Percentiles rank a stretch among this genome's conserved stretches.
Evolutionary conservation across 1,140 invertebrate genomes (phyloP).

Genomic region (Bombus difficillimus): DNA sequence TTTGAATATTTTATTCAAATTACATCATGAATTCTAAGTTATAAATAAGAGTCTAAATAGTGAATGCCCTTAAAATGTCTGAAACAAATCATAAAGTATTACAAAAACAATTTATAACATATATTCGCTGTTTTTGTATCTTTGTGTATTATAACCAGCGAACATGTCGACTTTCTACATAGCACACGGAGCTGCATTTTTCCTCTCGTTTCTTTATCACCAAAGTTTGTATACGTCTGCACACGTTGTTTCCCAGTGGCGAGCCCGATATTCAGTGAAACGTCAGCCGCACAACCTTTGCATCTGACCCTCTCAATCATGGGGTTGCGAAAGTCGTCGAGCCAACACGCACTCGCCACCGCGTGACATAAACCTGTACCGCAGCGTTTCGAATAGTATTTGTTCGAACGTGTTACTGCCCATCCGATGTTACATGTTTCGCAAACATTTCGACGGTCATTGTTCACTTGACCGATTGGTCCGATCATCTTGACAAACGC

Average conservation of each 20-base stretch:
- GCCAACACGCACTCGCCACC: neutral
- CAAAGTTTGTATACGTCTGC: neutral
- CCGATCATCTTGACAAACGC: neutral
- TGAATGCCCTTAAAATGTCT: too few species aligned
- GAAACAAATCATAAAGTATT: too few species aligned
- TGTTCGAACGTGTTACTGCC: neutral
- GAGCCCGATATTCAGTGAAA: conserved; percentile 26
- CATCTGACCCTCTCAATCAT: conserved; percentile 43
- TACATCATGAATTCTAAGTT: too few species aligned
- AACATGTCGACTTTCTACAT: neutral
- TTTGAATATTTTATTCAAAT: too few species aligned
- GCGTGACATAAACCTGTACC: neutral
- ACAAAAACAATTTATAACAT: too few species aligned
- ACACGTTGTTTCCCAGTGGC: neutral
- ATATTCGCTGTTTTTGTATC: too few species aligned
- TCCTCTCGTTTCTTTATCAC: neutral
- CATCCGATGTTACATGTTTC: neutral
- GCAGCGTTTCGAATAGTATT: neutral
- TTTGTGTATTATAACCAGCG: too few species aligned
- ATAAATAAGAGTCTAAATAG: too few species aligned
- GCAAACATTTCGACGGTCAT: neutral
- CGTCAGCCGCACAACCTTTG: conserved; percentile 32
- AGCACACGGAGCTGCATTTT: neutral
- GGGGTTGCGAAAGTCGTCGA: conserved; percentile 20
- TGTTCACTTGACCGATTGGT: neutral